Conservation (phyloP, 2,888 invertebrate species). For the Ceriagrion tenellum region DNA sequence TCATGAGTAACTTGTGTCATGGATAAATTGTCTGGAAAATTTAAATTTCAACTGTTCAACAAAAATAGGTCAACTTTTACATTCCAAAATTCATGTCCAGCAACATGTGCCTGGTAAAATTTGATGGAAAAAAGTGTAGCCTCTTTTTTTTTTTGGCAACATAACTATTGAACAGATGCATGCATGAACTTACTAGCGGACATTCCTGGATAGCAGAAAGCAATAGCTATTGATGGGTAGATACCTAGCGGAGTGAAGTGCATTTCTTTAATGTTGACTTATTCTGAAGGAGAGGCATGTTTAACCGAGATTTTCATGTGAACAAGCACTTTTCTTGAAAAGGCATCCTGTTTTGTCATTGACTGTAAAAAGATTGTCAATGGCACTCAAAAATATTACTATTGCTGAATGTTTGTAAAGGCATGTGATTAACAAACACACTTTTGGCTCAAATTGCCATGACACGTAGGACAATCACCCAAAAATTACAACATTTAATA, state of each 20-base stretch:
- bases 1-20: constrained; percentile 8
- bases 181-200: neutral
- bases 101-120: neutral
- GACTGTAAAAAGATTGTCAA: constrained; percentile 41
- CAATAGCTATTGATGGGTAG: neutral
- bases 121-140: neutral
- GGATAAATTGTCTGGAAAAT: neutral
- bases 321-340: neutral
- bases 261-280: neutral
- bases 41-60: neutral
- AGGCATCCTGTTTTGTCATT: neutral
- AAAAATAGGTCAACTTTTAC: neutral
- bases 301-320: neutral
- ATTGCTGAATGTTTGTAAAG: constrained; percentile 43
- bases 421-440: constrained; percentile 44
- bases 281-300: neutral
- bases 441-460: constrained; percentile 13
- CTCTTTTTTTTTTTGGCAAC: neutral
- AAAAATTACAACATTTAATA: constrained; percentile 29
- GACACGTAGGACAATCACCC: constrained; percentile 30
- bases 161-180: neutral
- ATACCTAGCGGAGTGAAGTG: neutral
- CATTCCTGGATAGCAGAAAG: neutral
- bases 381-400: constrained; percentile 43
- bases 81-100: neutral